Conservation (phyloP, 2,113 vertebrate genomes). For the Ptyas mucosa region DNA sequence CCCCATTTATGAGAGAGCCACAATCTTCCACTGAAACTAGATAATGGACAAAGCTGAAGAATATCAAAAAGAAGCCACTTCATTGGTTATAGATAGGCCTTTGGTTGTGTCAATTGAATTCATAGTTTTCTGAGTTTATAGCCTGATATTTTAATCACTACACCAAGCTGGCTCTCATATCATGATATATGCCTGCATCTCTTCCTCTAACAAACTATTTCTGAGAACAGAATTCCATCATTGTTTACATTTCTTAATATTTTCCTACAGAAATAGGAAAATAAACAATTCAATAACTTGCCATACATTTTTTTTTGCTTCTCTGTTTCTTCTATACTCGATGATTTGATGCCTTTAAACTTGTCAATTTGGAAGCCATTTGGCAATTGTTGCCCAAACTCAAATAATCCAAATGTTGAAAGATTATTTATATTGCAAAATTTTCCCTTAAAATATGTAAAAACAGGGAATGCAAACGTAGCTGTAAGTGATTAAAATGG, state of each 20-base stretch:
- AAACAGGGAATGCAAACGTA: conserved; percentile 65
- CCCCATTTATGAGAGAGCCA: not conserved
- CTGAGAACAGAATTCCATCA: not conserved
- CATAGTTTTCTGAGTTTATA: not conserved
- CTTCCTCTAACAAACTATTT: not conserved
- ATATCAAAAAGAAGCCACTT: not conserved
- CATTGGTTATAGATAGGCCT: not conserved
- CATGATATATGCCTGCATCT: not conserved
- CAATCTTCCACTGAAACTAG: not conserved
- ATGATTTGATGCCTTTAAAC: conserved; percentile 61
- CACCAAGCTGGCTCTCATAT: not conserved
- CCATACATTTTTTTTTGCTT: not conserved
- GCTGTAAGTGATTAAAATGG: conserved; percentile 69
- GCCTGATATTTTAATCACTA: not conserved
- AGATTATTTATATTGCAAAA: conserved; percentile 67
- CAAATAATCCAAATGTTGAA: conserved; percentile 66
- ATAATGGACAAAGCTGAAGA: not conserved
- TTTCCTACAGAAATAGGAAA: not conserved
- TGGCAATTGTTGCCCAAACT: conserved; percentile 60
- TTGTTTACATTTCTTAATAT: not conserved
- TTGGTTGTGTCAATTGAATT: not conserved
- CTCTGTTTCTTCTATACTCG: not conserved
- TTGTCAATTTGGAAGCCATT: conserved; percentile 68
- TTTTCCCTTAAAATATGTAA: conserved; percentile 57
- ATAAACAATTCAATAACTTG: not conserved